Evolutionary conservation across 2,888 invertebrate genomes (phyloP), one percentile per base, ranked within the genome.

Genomic region (Diarsia brunnea): DNA sequence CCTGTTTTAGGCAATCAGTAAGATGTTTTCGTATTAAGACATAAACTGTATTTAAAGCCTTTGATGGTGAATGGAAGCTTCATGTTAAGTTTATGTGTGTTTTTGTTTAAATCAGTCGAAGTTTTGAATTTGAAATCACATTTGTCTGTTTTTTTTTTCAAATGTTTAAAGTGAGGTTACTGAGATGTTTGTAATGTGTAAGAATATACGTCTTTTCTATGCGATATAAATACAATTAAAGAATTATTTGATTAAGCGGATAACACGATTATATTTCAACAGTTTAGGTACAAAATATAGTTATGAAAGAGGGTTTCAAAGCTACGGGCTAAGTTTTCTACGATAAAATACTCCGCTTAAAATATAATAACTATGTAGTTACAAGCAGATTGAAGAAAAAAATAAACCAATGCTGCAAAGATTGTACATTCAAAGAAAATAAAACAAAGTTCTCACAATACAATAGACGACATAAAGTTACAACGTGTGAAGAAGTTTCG

Each of bases 1-100:
- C 81, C 88, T 88, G 89, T 89, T 89, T 89, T 88, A 77, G 87
- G 89, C 86, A 90, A 91, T 89, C 89, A 86, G 86, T 82, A 89
- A 87, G 85, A 89, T 85, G 87, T 83, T 82, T 74, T 81, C 27
- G 27, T 78, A 69, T 86, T 61, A 82, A 71, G 73, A 73, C 65
- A 83, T 82, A 82, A 82, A 72, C 63, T 53, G 14, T 55, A 19
- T 51, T 5, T 5, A 5, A 61, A 45, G 66, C 38, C 43, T 72
- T 43, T 76, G 27, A 75, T 81, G n/a, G 51, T 27, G 31, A 64
- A 81, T 66, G 61, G 38, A 72, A 76, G 53, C 61, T 82, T 69
- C 43, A 24, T 63, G 58, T 70, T 68, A 77, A 47, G 21, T 66
- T 71, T 61, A 65, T 70, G 14, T 81, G 16, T 81, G 49, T 80